Evolutionary conservation across 2,888 invertebrate species (phyloP), one percentile per base, ranked within the genome.

Genomic region (Entomobrya multifasciata): DNA sequence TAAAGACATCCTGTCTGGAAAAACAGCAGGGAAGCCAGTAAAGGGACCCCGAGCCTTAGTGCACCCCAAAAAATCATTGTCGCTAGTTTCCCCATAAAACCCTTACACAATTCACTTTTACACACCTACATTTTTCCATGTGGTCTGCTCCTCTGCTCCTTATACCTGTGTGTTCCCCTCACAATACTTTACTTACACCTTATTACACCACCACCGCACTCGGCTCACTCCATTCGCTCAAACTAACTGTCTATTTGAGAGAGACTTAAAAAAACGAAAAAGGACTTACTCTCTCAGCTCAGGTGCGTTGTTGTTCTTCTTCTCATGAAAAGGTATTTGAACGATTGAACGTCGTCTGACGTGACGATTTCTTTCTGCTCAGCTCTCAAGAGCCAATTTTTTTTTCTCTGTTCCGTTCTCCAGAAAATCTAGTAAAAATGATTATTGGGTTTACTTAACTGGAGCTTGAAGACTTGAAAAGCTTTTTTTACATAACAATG

Each of bases 1-100:
- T 57, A 76, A 20, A 76, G 57, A 55, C 76, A 76, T 22, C 76
- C 76, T 57, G 76, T 76, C 57, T 76, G 76, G 55, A 76, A n/a
- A 15, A 76, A 27, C 55, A 55, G 27, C 6, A 57, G 15, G 36
- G 57, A 41, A 27, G 76, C 76, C 76, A 76, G 36, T 36, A 76
- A 57, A 15, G 76, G 72, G 25, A 49, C 52, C 47, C 76, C 78
- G 17, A 62, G 78, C n/a, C 41, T 60, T 13, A 27, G 13, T 27
- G 47, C 41, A 62, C 78, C 47, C 76, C 57, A 76, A 36, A 76
- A 55, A 55, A 76, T 49, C 76, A 78, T 78, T 62, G 60, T 78
- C 25, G 55, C 60, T 44, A 62, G 55, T 78, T 78, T 78, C 78
- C 62, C 78, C 78, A 62, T 47, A n/a, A 47, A 47, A 22, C n/a